Evolutionary conservation across 2,797 vertebrate species (phyloP).

Genomic region (Notolabrus celidotus): DNA sequence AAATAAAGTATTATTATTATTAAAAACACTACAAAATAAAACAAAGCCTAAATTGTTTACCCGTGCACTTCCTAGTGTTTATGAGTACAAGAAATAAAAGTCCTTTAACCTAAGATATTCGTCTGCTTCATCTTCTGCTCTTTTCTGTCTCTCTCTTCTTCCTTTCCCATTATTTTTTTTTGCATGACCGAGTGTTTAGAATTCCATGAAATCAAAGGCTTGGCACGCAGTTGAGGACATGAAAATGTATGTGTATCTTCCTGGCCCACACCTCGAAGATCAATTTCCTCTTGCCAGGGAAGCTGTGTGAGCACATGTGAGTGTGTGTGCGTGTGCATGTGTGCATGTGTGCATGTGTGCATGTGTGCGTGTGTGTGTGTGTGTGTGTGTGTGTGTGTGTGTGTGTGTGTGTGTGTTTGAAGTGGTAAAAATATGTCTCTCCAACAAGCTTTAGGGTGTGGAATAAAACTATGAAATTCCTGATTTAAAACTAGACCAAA

Average conservation of each 20-base stretch:
- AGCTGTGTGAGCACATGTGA: background rate
- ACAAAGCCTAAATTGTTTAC: background rate
- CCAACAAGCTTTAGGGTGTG: constrained; percentile 9
- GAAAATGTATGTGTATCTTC: constrained; percentile 54
- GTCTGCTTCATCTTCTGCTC: background rate
- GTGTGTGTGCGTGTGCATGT: background rate
- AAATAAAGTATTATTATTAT: no score
- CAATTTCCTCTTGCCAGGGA: constrained; percentile 47
- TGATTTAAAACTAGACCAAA: constrained; percentile 24
- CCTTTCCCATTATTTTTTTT: constrained; percentile 5
- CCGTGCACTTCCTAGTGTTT: background rate
- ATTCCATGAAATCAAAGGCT: constrained; percentile 42
- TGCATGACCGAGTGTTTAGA: constrained; percentile 22
- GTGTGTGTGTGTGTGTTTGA: background rate
- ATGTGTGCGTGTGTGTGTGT: no score
- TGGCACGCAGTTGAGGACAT: constrained; percentile 14
- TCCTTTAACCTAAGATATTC: background rate
- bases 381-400: no score
- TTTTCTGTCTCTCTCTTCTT: background rate
- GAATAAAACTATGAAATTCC: constrained; percentile 7
- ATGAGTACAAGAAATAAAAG: no score
- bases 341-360: no score
- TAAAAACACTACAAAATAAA: background rate
- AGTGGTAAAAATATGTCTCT: constrained; percentile 22
- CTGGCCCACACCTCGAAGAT: constrained; percentile 62